Percentiles rank a stretch among this genome's conserved stretches.
Evolutionary conservation across 2,888 invertebrate species (phyloP).

Genomic region (Schizotus pectinicornis): DNA sequence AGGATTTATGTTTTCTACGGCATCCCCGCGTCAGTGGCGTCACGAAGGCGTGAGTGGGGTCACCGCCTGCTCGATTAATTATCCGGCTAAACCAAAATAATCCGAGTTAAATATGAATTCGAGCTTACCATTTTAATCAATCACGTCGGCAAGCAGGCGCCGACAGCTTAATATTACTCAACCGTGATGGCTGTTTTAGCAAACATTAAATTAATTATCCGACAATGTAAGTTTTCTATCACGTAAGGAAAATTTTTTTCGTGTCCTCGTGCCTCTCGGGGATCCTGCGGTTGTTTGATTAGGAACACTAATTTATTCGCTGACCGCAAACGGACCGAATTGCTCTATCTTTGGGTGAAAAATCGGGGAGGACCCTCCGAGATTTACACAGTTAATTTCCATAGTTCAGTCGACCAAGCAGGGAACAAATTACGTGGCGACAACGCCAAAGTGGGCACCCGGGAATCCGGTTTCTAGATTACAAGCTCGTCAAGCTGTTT

Average conservation of each 20-base stretch:
- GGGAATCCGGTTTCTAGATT: constrained; percentile 43
- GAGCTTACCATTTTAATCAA: constrained; percentile 27
- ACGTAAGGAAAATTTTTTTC: constrained; percentile 4
- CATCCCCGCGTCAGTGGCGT: neutral
- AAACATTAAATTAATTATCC: constrained; percentile 28
- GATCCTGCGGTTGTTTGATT: constrained; percentile 33
- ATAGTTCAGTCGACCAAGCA: constrained; percentile 45
- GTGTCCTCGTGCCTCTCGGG: constrained; percentile 11
- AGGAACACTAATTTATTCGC: constrained; percentile 40
- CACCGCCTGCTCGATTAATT: constrained; percentile 14
- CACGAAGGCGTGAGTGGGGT: constrained; percentile 1
- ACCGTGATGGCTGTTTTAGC: constrained; percentile 21
- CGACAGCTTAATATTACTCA: constrained; percentile 25
- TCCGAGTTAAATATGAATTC: constrained; percentile 24
- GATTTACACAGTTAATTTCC: constrained; percentile 52
- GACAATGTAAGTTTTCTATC: constrained; percentile 7
- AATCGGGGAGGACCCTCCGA: constrained; percentile 44
- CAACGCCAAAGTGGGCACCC: constrained; percentile 42
- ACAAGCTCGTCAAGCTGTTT: constrained; percentile 39
- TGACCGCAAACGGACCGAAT: constrained; percentile 35
- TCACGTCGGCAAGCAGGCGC: constrained; percentile 23
- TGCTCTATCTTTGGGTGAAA: constrained; percentile 38
- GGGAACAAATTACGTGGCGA: constrained; percentile 49
- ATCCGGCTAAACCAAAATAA: constrained; percentile 20
- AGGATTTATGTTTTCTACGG: constrained; percentile 1